Evolutionary conservation across 1,140 invertebrate species (phyloP).

Genomic region (Melipona quadrifasciata): DNA sequence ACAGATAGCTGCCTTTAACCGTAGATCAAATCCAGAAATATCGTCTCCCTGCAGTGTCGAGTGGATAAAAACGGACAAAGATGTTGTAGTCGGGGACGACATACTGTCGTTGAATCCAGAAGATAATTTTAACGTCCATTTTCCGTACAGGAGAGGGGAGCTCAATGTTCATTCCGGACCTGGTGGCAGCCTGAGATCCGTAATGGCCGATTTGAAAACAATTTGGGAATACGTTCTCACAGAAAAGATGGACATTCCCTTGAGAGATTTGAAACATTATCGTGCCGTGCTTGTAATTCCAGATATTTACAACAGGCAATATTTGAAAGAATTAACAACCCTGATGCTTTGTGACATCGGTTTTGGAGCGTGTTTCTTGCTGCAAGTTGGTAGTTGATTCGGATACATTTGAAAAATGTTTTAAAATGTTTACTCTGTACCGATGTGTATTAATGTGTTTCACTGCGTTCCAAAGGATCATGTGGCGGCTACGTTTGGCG

Average conservation of each 20-base stretch:
- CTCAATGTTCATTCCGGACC: constrained; percentile 92
- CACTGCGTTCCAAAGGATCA: constrained; percentile 85
- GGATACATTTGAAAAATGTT: not conserved
- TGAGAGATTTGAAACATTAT: constrained; percentile 91
- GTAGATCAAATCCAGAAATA: constrained; percentile 87
- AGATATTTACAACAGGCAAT: constrained; percentile 94
- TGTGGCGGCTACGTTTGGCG: constrained; percentile 96
- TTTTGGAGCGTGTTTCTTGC: constrained; percentile 94
- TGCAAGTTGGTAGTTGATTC: constrained; percentile 86
- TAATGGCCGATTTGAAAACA: constrained; percentile 91
- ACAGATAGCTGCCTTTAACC: constrained; percentile 93
- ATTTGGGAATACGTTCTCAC: constrained; percentile 94
- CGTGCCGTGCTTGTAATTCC: constrained; percentile 94
- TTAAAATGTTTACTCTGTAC: not conserved
- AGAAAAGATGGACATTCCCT: constrained; percentile 88
- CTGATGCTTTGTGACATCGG: constrained; percentile 91
- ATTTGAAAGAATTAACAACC: constrained; percentile 92
- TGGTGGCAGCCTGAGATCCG: constrained; percentile 91
- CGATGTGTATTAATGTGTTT: constrained; percentile 8
- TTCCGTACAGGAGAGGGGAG: constrained; percentile 93
- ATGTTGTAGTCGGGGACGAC: constrained; percentile 87
- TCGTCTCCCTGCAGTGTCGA: constrained; percentile 81
- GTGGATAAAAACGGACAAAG: constrained; percentile 85
- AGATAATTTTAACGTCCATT: constrained; percentile 92
- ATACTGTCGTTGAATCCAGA: constrained; percentile 88